Evolutionary conservation across 2,113 vertebrate genomes (phyloP).

Genomic region (Lophochroa leadbeateri): DNA sequence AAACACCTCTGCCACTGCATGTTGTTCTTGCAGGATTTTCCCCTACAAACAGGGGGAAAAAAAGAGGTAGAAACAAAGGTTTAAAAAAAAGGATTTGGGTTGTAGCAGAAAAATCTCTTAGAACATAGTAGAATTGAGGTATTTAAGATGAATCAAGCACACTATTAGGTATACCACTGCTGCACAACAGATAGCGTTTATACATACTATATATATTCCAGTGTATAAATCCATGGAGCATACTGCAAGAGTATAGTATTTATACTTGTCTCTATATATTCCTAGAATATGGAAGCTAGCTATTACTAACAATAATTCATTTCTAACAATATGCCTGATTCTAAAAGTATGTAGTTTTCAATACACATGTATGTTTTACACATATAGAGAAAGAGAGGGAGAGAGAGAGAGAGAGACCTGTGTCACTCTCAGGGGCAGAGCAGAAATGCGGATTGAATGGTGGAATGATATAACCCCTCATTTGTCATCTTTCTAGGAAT

Average conservation of each 20-base stretch:
- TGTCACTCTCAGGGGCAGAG: slow-evolving; percentile 8
- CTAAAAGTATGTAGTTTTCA: not conserved
- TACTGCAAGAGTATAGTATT: not conserved
- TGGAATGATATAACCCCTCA: not conserved
- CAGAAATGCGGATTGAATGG: slow-evolving; percentile 28
- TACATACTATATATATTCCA: not conserved
- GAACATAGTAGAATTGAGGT: not conserved
- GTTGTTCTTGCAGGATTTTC: no score
- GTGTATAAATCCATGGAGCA: not conserved
- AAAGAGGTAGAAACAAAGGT: no score
- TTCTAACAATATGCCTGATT: not conserved
- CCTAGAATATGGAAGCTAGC: not conserved
- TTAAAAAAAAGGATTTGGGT: no score
- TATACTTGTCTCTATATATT: not conserved
- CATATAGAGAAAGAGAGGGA: not conserved
- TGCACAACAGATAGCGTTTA: not conserved
- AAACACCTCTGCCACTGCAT: no score
- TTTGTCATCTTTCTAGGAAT: slow-evolving; percentile 23
- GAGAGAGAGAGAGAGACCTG: not conserved
- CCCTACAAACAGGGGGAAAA: no score
- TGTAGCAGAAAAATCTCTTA: not conserved
- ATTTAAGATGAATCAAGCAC: not conserved
- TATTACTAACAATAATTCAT: not conserved
- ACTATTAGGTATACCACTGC: not conserved
- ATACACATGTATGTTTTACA: not conserved